Percentiles rank a stretch among this genome's conserved stretches.
Conservation (phyloP, 2,888 invertebrate genomes). For the Abrostola triplasia region DNA sequence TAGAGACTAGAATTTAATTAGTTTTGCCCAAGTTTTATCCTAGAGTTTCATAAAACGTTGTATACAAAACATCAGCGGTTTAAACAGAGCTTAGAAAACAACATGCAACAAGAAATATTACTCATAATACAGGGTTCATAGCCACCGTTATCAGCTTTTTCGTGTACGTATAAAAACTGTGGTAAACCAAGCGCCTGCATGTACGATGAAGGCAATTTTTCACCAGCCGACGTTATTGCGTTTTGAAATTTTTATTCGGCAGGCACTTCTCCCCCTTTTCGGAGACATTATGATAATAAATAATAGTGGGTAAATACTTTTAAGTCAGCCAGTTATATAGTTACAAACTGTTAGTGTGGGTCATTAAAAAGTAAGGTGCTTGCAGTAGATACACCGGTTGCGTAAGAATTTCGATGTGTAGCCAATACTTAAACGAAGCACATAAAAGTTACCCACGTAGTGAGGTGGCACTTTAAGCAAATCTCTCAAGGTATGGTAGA, state of each 20-base stretch:
- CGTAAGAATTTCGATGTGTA: no score
- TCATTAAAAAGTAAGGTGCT: no score
- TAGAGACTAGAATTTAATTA: background rate
- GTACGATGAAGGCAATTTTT: constrained; percentile 59
- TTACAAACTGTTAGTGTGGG: no score
- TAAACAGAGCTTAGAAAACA: constrained; percentile 20
- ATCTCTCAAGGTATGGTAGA: no score
- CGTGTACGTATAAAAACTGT: constrained; percentile 27
- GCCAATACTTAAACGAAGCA: no score
- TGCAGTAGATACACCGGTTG: no score
- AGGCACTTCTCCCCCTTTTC: constrained; percentile 28
- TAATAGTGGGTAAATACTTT: no score
- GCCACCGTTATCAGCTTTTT: constrained; percentile 32
- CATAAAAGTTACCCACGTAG: no score
- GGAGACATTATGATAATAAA: no score
- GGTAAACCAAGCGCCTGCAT: constrained; percentile 56
- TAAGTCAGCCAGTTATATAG: no score
- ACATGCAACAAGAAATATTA: constrained; percentile 50
- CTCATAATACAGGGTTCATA: constrained; percentile 23
- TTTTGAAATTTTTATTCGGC: constrained; percentile 50
- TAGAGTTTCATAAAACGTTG: background rate
- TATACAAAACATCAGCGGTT: constrained; percentile 14
- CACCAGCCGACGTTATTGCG: constrained; percentile 46
- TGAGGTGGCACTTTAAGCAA: no score
- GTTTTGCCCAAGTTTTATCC: no score